These are phyloP conservation scores for Plutomurus gul DNA, from an alignment of 1,140 invertebrate genomes.

Conservation along the genomic window DNA sequence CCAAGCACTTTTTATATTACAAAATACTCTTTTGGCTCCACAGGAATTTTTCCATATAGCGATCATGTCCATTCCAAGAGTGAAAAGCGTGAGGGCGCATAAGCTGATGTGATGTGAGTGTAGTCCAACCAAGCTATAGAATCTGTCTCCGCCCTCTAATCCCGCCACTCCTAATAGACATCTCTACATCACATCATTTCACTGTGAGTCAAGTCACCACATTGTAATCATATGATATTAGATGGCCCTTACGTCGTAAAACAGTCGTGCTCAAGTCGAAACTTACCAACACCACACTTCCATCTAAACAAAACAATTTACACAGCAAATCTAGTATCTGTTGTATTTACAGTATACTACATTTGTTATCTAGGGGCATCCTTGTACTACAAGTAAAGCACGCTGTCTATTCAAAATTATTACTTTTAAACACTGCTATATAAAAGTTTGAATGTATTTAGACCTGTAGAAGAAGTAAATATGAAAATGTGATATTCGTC, in stretches of 20 bases:
- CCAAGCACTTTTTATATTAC: not conserved
- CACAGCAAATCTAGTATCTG: too few relatives aligned
- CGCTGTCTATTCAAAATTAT: not conserved
- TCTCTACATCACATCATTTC: constrained; percentile 31
- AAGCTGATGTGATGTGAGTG: constrained; percentile 9
- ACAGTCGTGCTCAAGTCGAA: too few relatives aligned
- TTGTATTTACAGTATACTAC: too few relatives aligned
- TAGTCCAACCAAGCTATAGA: constrained; percentile 4
- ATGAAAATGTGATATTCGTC: too few relatives aligned
- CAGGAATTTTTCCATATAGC: not conserved
- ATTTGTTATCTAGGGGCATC: too few relatives aligned
- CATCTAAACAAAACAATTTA: too few relatives aligned
- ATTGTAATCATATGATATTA: not conserved
- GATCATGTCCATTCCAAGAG: not conserved
- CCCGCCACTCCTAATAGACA: constrained; percentile 41
- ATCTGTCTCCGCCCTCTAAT: constrained; percentile 42
- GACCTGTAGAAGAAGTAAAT: too few relatives aligned
- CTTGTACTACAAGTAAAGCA: not conserved
- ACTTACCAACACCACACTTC: too few relatives aligned
- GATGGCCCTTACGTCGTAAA: too few relatives aligned
- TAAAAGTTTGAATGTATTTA: too few relatives aligned
- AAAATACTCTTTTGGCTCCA: not conserved
- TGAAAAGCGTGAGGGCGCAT: not conserved
- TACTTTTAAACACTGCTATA: not conserved
- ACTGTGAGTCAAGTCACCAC: not conserved